A percentile compares a stretch with the other conserved stretches of the same genome.
phyloP scores from a whole-genome alignment of 2,888 invertebrate species.

The Brenthis daphne region DNA sequence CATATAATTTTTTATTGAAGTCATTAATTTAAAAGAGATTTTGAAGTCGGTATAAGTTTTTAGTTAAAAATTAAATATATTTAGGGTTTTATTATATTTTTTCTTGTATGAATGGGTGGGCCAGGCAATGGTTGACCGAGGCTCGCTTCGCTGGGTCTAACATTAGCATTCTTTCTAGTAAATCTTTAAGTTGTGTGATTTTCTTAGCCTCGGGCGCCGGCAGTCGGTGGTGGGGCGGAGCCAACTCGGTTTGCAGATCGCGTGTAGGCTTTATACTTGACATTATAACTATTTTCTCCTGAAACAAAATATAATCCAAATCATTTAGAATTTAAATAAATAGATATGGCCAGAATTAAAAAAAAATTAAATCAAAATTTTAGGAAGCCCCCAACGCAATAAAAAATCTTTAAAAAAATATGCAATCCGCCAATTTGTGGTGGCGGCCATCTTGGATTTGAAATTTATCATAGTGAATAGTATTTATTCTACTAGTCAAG shows the following conservation, averaged over 20 bases:
- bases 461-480: too few species aligned
- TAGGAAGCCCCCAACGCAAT: too few species aligned
- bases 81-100: constrained; percentile 80
- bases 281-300: constrained; percentile 99
- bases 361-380: too few species aligned
- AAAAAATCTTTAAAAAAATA: too few species aligned
- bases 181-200: constrained; percentile 94
- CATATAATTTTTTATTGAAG: too few species aligned
- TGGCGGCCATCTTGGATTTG: too few species aligned
- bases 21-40: too few species aligned
- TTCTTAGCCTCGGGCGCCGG: constrained; percentile 95
- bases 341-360: not conserved
- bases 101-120: constrained; percentile 97
- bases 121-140: constrained; percentile 95
- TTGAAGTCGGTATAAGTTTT: too few species aligned
- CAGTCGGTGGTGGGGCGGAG: constrained; percentile 91
- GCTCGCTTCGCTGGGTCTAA: constrained; percentile 96
- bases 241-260: constrained; percentile 93
- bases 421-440: too few species aligned
- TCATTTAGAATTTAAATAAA: not conserved
- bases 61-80: too few species aligned
- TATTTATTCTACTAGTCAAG: too few species aligned
- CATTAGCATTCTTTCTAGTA: constrained; percentile 95
- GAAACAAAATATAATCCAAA: constrained; percentile 50
- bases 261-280: constrained; percentile 93